A percentile compares a stretch with the other conserved stretches of the same genome.
phyloP scores from a whole-genome alignment of 2,888 invertebrate species.

The Pollenia angustigena region DNA sequence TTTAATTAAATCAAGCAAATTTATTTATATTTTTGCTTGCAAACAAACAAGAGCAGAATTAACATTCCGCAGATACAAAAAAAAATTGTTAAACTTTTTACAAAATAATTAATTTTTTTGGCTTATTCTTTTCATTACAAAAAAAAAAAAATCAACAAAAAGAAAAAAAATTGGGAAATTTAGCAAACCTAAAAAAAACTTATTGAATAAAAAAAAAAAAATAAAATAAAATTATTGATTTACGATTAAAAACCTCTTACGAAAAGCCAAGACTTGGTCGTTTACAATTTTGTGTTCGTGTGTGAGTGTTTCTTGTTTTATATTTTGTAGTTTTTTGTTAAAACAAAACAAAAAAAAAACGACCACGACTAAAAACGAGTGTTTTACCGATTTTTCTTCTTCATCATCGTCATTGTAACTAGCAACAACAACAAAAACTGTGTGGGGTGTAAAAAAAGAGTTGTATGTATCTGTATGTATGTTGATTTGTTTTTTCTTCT shows the following conservation, averaged over 20 bases:
- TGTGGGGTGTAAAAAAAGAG: constrained; percentile 49
- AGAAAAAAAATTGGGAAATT: constrained; percentile 30
- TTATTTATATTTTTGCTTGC: neutral
- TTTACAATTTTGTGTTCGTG: constrained; percentile 41
- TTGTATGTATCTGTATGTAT: constrained; percentile 18
- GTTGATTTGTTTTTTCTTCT: neutral
- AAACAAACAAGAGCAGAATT: neutral
- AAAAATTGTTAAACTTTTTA: too few relatives aligned
- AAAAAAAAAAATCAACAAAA: neutral
- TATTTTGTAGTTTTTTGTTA: constrained; percentile 34
- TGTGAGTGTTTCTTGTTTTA: constrained; percentile 23
- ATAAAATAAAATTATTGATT: constrained; percentile 63
- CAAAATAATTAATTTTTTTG: too few relatives aligned
- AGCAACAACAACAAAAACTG: constrained; percentile 28
- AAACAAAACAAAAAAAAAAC: neutral
- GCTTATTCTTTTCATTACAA: too few relatives aligned
- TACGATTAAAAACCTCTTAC: constrained; percentile 66
- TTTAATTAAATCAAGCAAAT: constrained; percentile 9
- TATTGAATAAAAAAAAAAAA: constrained; percentile 4
- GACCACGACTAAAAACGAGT: constrained; percentile 31
- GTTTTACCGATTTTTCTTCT: constrained; percentile 45
- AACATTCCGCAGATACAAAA: too few relatives aligned
- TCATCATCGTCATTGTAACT: constrained; percentile 31
- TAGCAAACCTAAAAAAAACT: constrained; percentile 25
- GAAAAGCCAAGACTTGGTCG: constrained; percentile 66